Evolutionary conservation across 2,113 vertebrate genomes (phyloP), one percentile per base, ranked within the genome.

Genomic region (Saccopteryx leptura): DNA sequence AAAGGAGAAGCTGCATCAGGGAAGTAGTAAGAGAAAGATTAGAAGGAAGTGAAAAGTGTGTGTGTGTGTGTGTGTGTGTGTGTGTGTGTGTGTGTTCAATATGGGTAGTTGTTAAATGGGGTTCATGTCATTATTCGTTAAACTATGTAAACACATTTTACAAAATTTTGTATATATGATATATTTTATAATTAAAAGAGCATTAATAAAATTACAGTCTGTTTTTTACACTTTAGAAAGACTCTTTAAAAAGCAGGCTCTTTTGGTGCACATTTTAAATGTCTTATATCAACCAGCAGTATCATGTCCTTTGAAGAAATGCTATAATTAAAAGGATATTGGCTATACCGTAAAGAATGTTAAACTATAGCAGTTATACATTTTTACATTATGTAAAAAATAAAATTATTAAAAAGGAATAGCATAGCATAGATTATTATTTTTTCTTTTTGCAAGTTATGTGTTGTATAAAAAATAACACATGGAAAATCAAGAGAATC

Each of bases 391-490:
- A 56, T 50, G 69, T 52, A 81, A 66, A 58, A 23, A 81, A 26
- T 68, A 75, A 58, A 88, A 74, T 7, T 71, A 48, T 76, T 80
- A 18, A 12, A 90, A 92, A 90, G 15, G 14, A 85, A 79, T 31
- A 94, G 11, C 13, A 58, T 63, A 48, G 31, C 21, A 75, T 48
- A 74, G 78, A 86, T 50, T 52, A 52, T 31, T 80, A 56, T 56
- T 56, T 66, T 66, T 31, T 31, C 12, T 66, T 80, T 92, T 90
- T 71, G n/a, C 5, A 60, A 39, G 61, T 52, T 66, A 82, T 18
- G 4, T 66, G 23, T 33, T 79, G 52, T 96, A 91, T 82, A 68
- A 46, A 91, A 88, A 91, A 84, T 46, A 39, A 39, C 39, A 39
- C 39, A 39, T 39, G 39, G 39, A 39, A 39, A 39, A 39, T 23